Evolutionary conservation across 1,140 invertebrate genomes (phyloP), one percentile per base, ranked within the genome.

Genomic region (Zaprionus tsacasi): DNA sequence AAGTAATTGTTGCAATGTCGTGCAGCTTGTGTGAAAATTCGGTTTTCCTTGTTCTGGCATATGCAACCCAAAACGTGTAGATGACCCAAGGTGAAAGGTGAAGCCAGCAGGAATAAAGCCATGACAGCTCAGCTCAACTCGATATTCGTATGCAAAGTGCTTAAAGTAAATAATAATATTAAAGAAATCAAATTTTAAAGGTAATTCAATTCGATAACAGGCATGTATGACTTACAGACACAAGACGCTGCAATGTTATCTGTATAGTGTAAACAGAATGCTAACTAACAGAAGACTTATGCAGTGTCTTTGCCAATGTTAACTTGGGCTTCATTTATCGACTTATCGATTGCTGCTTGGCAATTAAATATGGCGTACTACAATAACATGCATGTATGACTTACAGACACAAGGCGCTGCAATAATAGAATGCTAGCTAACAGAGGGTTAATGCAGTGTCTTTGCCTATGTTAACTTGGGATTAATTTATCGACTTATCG

Each of bases 21-120:
- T 1, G 54, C 55, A 58, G 40, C 65, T 57, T 69, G 61, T 63
- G 71, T 69, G 66, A 69, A 70, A 25, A 2, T 50, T 11, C 45
- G 3, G 45, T 25, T 40, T 17, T 21, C 5, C 3, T 25, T 12
- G 1, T 25, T 50, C 11, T 21, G 17, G 8, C 17, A 11, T 17
- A 11, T 50, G 45, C 45, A 50, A 50, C 17, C 21, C 10, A 50
- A 50, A 12, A 25, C 45, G 12, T 50, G 45, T 50, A 17, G 40
- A 45, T 40, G 2, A 43, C 13, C 13, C 2, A 2, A 8, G 15
- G 45, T 5, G 45, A 15, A n/a, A 45, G 43, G 3, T 8, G 15
- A 7, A 50, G 17, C n/a, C n/a, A n/a, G 17, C 45, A 21, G 8
- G 8, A 48, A 17, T 2, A 1, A 48, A 4, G 45, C 15, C 11